Conservation (phyloP, 2,888 invertebrate species). For the Aricia artaxerxes region DNA sequence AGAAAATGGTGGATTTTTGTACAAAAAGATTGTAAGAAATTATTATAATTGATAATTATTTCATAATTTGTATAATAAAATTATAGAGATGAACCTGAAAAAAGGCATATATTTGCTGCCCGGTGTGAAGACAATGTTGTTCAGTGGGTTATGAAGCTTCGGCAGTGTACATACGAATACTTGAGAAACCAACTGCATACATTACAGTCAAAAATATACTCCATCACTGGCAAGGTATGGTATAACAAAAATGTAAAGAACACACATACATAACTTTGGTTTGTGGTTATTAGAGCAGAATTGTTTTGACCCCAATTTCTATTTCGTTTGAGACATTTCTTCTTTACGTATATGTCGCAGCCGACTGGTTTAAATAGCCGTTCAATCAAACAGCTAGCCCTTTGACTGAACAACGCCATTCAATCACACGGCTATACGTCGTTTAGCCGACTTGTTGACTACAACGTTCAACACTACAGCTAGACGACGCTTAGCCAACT, state of each 20-base stretch:
- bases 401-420: no score
- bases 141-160: slow-evolving; percentile 85
- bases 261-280: background rate
- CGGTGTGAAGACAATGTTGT: slow-evolving; percentile 85
- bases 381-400: no score
- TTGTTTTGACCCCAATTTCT: background rate
- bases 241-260: background rate
- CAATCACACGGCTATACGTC: no score
- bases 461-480: no score
- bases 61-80: background rate
- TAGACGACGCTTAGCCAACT: no score
- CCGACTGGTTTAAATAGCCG: no score
- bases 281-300: background rate
- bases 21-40: background rate
- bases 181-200: slow-evolving; percentile 82
- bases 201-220: slow-evolving; percentile 84
- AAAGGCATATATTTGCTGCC: slow-evolving; percentile 85
- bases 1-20: background rate
- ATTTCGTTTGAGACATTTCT: background rate
- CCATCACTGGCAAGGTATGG: slow-evolving; percentile 83
- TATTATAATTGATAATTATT: background rate
- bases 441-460: no score
- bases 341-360: background rate
- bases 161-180: slow-evolving; percentile 86
- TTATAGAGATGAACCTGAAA: slow-evolving; percentile 82